Evolutionary conservation across 2,888 invertebrate genomes (phyloP), one percentile per base, ranked within the genome.

Genomic region (Cyclophora albipunctata): DNA sequence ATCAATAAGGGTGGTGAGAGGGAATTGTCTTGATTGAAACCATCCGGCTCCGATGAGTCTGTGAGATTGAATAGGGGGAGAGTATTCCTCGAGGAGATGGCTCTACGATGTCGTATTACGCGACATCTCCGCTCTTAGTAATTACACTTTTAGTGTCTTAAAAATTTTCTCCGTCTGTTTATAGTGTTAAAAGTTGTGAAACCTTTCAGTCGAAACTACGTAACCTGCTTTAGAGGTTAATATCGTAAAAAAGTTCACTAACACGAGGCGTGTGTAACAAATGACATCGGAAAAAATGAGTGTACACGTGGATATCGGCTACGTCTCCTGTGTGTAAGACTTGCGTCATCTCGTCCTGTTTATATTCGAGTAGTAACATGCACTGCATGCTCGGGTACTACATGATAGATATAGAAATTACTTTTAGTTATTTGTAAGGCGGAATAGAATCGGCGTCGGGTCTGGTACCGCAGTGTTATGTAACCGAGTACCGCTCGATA

Each of bases 381-480:
- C 45, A 50, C 50, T 45, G 50, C 49, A 46, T 20, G 33, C 42
- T 7, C n/a, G 42, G 42, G 20, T 42, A 3, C 20, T 43, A 37
- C 5, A 7, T 34, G 34, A 48, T 6, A 4, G 5, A 6, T 43
- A 4, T 43, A 52, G 46, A 51, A 48, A 51, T 64, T 60, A 62
- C 62, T 51, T 59, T 54, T 53, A 46, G 60, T 59, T 71, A 61
- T 67, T 71, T 63, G 63, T 63, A 67, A 70, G 65, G 60, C 65
- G 62, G 65, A 70, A 73, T 66, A 62, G 66, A 69, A 72, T 66
- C 67, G 63, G 62, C 67, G 65, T 63, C 68, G 71, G 67, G 71
- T 71, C 72, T 71, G 64, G 71, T 81, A 76, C 83, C 84, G 84
- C 84, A 84, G 83, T 83, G 71, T 84, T 84, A 84, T 76, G 81